Evolutionary conservation across 2,888 invertebrate species (phyloP), one percentile per base, ranked within the genome.

Genomic region (Nemotelus pantherinus): DNA sequence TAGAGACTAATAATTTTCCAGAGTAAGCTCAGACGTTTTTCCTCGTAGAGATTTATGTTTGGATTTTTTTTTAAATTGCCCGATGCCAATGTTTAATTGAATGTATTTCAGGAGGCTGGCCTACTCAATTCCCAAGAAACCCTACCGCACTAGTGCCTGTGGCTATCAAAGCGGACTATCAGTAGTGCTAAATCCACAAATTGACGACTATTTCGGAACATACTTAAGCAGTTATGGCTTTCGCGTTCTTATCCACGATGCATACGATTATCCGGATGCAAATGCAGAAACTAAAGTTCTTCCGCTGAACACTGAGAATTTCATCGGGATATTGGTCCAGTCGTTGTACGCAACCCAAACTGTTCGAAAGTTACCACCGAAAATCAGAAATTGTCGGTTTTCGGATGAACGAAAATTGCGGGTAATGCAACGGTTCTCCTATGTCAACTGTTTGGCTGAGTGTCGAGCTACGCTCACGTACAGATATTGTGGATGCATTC

Each of bases 121-220:
- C 0, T 85, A 85, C 64, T 85, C 86, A 76, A 83, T 86, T n/a
- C 86, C 88, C 55, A 84, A 84, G 44, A 84, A 83, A 2, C 92
- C 92, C 0, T 89, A 90, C 76, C 89, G 90, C 2, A 90, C 92
- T 0, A 91, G 92, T 0, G 91, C 92, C 0, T 93, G 93, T 82
- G 93, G 93, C 0, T 91, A 90, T 82, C 90, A 91, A 81, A 92
- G 91, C 0, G 93, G 92, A 0, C 86, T 93, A 0, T 90, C 91
- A 0, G 88, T 92, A 0, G 82, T 91, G 2, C 81, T 93, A 0
- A 88, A 91, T 81, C 89, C 89, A 0, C 83, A 90, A 58, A 86
- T 88, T 0, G 84, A 88, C 0, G 92, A 93, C 83, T 93, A 93
- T 83, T 90, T 90, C 82, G 90, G 91, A 70, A 88, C 91, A 0